These are phyloP conservation scores for Heliconius hermathena DNA, from an alignment of 1,140 invertebrate species.

Conservation along the genomic window DNA sequence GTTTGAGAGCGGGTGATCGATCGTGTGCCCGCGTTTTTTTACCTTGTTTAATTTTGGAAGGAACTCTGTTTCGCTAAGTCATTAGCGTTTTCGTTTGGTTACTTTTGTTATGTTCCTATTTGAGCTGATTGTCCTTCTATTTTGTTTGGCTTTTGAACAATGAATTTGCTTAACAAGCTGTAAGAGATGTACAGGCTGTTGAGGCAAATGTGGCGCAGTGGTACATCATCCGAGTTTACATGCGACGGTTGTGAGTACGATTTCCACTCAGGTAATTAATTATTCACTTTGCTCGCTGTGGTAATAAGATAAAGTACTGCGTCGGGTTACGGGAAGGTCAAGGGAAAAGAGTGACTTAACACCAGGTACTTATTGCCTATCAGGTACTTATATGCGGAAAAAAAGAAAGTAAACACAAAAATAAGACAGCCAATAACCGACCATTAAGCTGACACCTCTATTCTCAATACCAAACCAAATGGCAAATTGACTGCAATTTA, in stretches of 20 bases:
- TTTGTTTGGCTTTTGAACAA: slow-evolving; percentile 39
- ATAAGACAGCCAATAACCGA: not conserved
- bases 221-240: too few relatives aligned
- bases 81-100: slow-evolving; percentile 62
- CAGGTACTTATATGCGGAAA: too few relatives aligned
- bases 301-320: too few relatives aligned
- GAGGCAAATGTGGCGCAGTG: too few relatives aligned
- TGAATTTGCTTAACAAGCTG: slow-evolving; percentile 7
- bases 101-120: slow-evolving; percentile 55
- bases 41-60: slow-evolving; percentile 76
- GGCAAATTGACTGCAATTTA: slow-evolving; percentile 4
- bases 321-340: too few relatives aligned
- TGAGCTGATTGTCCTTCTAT: slow-evolving; percentile 45
- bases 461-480: not conserved
- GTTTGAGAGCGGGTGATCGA: slow-evolving; percentile 72
- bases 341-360: too few relatives aligned
- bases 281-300: too few relatives aligned
- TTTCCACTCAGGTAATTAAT: too few relatives aligned
- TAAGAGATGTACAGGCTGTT: not conserved
- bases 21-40: slow-evolving; percentile 72
- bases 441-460: not conserved
- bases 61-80: slow-evolving; percentile 74
- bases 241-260: too few relatives aligned
- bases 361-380: too few relatives aligned
- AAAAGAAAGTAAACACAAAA: not conserved